Evolutionary conservation across 1,140 invertebrate species (phyloP), one percentile per base, ranked within the genome.

Genomic region (Atta colombica): DNA sequence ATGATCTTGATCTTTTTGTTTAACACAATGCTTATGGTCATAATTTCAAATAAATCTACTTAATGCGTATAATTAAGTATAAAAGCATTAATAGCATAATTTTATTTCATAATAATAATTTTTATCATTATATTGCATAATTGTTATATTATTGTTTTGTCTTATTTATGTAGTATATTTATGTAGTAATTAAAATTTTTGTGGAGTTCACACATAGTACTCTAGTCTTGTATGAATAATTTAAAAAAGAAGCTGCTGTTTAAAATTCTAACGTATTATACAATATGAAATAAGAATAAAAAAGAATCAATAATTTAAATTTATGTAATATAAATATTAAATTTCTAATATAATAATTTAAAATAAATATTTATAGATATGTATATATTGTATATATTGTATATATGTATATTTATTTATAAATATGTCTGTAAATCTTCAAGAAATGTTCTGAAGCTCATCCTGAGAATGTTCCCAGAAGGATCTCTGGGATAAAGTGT

Each of bases 61-160:
- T 4, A 7, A 28, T 53, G 14, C 14, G n/a, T 77, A 74, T 8
- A 58, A 35, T 75, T 39, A 39, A 35, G 3, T 55, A 35, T 18
- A 55, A 55, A 74, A 35, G 12, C n/a, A 55, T 55, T 35, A 74
- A 55, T 16, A 25, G 25, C 25, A 55, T 55, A 55, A 74, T 51
- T 72, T 71, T 53, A 58, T 4, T 28, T 31, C 14, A 7, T 35
- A 8, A n/a, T 68, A 18, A 18, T n/a, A 45, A 3, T 12, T 68
- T 68, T n/a, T 55, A 31, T 31, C 3, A 10, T 72, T 21, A 53
- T 71, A 55, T 53, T 7, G 6, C n/a, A 58, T 25, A 60, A 61
- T 28, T 61, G 12, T 31, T 35, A 18, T 45, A 61, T 60, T 39
- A 61, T 77, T 45, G 39, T 63, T 39, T 77, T 45, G 25, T 63